Conservation (phyloP, 2,888 invertebrate genomes). For the Carabus problematicus region DNA sequence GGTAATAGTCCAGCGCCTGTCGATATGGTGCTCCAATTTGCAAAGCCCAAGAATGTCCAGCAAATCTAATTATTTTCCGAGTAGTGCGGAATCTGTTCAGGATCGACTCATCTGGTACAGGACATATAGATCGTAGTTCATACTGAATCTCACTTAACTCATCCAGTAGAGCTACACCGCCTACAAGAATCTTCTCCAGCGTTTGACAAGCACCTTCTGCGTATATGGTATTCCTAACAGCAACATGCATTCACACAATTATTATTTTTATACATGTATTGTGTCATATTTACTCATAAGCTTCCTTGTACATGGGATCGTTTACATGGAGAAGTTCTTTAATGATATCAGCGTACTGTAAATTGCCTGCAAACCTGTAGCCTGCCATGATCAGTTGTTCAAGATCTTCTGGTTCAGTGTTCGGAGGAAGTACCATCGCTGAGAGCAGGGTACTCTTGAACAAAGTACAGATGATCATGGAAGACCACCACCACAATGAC, state of each 20-base stretch:
- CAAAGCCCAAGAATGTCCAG: constrained; percentile 43
- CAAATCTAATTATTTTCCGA: constrained; percentile 36
- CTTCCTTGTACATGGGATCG: constrained; percentile 33
- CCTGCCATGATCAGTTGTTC: constrained; percentile 31
- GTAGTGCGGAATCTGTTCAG: constrained; percentile 35
- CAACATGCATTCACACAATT: not conserved
- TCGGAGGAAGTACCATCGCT: constrained; percentile 43
- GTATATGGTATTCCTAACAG: constrained; percentile 23
- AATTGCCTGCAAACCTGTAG: constrained; percentile 41
- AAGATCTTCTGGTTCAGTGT: constrained; percentile 42
- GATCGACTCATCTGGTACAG: not conserved
- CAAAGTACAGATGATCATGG: constrained; percentile 39
- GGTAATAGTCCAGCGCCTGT: constrained; percentile 37
- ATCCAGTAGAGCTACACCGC: constrained; percentile 44
- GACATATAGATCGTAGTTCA: constrained; percentile 38
- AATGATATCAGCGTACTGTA: constrained; percentile 43
- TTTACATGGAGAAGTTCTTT: constrained; percentile 28
- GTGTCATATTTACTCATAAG: constrained; percentile 33
- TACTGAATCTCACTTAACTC: constrained; percentile 43
- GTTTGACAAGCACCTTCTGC: constrained; percentile 40
- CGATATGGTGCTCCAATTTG: constrained; percentile 39
- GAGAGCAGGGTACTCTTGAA: constrained; percentile 44
- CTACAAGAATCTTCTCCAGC: constrained; percentile 33
- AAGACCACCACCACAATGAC: constrained; percentile 39
- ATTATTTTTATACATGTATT: not conserved